Evolutionary conservation across 2,888 invertebrate species (phyloP), one percentile per base, ranked within the genome.

Genomic region (Tachina grossa): DNA sequence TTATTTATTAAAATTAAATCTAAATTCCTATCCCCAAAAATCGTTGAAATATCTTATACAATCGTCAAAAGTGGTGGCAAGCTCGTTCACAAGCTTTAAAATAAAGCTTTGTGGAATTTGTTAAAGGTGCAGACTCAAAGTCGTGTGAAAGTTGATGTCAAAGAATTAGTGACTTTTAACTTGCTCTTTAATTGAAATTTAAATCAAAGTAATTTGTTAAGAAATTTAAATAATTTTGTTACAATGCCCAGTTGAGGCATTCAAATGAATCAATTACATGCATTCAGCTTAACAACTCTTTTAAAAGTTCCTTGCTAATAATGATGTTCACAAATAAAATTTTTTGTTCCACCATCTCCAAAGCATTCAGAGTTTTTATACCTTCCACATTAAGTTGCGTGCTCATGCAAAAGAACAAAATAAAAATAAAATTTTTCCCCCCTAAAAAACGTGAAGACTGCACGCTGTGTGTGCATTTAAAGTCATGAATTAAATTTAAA

Each of bases 401-500:
- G 43, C 63, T 59, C 41, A 51, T 10, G 16, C 16, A 1, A 78
- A 59, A 41, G 3, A 41, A 19, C 6, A 43, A 57, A 31, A 31
- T 11, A n/a, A 43, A 53, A 47, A 55, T 2, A n/a, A 43, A 59
- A 61, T 43, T 10, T 31, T 31, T 31, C 6, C 6, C 2, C 2
- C 9, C n/a, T 45, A 14, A 68, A 78, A 51, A 66, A 53, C 77
- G 69, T 79, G 79, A 55, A 74, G 76, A 71, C 75, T 80, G 1
- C 75, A 84, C 59, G 80, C 84, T 75, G 81, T 19, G 77, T 75
- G 81, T 19, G 77, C 59, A 39, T 43, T 63, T n/a, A 68, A 57
- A 45, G 66, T 63, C 88, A 82, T 89, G 88, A 89, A 91, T 90
- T 16, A 89, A 91, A 90, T 91, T 59, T 45, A 31, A 75, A 53